Evolutionary conservation across 2,888 invertebrate genomes (phyloP), one percentile per base, ranked within the genome.

Genomic region (Eulithis prunata): DNA sequence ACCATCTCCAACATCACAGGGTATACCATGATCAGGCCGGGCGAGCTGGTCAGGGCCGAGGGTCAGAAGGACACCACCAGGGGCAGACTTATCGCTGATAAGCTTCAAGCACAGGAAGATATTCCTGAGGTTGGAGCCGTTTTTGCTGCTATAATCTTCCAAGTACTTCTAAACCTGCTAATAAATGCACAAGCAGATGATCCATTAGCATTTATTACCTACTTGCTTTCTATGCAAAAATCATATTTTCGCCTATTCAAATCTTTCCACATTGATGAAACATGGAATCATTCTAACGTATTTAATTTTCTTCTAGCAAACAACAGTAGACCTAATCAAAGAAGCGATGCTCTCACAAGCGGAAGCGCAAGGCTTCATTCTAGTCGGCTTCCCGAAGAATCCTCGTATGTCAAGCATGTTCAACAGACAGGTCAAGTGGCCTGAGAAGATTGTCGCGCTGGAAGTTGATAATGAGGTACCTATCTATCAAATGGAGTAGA

Each of bases 311-410:
- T 81, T 2, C 80, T 11, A 94, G 94, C 90, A 91, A 85, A 73
- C 93, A 56, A 92, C 93, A 69, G 88, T 94, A 32, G 94, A 94
- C 73, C 80, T 94, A 64, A 89, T 94, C 70, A 94, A 94, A 75
- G 94, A 94, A 77, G 87, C 91, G 54, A 93, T 94, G 92, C 80
- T 94, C 64, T 74, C 77, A 69, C 87, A 89, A 58, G 84, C 89
- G 49, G 89, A 88, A 1, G 86, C 91, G 0, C 91, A 88, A 49
- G 94, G 94, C 0, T 94, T 91, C 75, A 89, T 94, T 14, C 80
- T 94, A 51, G 94, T 94, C 10, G 94, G 94, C 12, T 95, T 95
- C 81, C 95, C 95, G 8, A 91, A 88, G 79, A 94, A 90, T 62
- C 87, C 87, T 11, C 89, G 90, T 38, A 90, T 92, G 89, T 91